phyloP scores from a whole-genome alignment of 2,113 vertebrate genomes.

The Antechinus stuartii region DNA sequence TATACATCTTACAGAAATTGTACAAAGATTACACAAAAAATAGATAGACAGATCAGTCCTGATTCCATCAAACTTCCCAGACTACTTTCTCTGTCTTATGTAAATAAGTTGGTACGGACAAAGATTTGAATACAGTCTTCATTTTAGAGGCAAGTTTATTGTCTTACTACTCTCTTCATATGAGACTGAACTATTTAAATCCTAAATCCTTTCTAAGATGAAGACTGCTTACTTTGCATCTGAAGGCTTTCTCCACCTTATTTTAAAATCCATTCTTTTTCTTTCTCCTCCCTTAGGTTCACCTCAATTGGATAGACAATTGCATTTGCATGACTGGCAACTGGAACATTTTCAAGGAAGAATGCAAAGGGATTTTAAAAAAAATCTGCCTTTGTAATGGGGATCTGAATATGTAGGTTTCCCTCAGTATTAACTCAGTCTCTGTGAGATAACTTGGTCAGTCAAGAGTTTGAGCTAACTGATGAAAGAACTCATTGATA shows the following conservation, averaged over 20 bases:
- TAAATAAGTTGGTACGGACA: neutral
- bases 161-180: neutral
- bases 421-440: neutral
- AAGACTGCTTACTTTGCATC: neutral
- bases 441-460: neutral
- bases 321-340: neutral
- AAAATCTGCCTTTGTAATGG: neutral
- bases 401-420: constrained; percentile 7
- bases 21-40: neutral
- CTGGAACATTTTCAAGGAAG: neutral
- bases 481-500: constrained; percentile 10
- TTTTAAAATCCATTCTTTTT: neutral
- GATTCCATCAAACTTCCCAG: neutral
- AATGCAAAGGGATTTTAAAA: neutral
- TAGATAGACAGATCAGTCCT: neutral
- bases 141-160: neutral
- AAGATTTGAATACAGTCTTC: neutral
- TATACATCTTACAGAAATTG: neutral
- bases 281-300: neutral
- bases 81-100: neutral
- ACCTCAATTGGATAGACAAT: neutral
- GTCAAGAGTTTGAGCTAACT: constrained; percentile 2
- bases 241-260: neutral
- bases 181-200: neutral
- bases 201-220: neutral